Evolutionary conservation across 2,113 vertebrate species (phyloP).

Genomic region (Scopus umbretta): DNA sequence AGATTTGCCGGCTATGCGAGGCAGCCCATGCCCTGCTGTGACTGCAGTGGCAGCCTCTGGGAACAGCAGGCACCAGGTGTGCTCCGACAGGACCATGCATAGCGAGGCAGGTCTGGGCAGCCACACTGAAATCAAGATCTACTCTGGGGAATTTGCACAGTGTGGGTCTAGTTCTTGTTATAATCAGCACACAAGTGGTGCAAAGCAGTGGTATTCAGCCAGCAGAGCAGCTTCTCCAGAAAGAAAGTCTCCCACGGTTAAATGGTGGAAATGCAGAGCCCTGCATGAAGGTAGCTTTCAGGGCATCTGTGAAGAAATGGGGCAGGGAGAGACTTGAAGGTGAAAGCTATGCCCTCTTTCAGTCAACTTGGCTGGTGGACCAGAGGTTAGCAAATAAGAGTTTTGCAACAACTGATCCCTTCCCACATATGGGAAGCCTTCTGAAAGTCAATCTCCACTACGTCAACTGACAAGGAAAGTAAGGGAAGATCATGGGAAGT

Average conservation of each 20-base stretch:
- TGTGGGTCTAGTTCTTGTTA: neutral
- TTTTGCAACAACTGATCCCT: neutral
- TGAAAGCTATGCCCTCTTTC: neutral
- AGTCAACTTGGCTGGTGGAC: neutral
- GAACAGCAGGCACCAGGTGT: accelerated
- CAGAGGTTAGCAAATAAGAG: neutral
- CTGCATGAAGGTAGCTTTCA: neutral
- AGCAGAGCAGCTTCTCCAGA: neutral
- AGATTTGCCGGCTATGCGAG: neutral
- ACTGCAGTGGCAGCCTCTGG: neutral
- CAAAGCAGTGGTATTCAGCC: neutral
- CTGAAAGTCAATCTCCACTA: neutral
- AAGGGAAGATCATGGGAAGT: neutral
- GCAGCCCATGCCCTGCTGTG: neutral
- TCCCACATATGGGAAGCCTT: neutral
- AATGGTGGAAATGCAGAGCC: neutral
- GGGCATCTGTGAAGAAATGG: neutral
- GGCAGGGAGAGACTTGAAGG: neutral
- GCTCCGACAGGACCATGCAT: accelerated
- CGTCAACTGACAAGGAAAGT: neutral
- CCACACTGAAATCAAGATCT: neutral
- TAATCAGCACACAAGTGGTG: accelerated
- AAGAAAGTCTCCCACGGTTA: neutral
- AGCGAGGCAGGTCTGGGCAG: neutral
- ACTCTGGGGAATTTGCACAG: neutral